Evolutionary conservation across 2,888 invertebrate genomes (phyloP).

Genomic region (Parthenolecanium corni): DNA sequence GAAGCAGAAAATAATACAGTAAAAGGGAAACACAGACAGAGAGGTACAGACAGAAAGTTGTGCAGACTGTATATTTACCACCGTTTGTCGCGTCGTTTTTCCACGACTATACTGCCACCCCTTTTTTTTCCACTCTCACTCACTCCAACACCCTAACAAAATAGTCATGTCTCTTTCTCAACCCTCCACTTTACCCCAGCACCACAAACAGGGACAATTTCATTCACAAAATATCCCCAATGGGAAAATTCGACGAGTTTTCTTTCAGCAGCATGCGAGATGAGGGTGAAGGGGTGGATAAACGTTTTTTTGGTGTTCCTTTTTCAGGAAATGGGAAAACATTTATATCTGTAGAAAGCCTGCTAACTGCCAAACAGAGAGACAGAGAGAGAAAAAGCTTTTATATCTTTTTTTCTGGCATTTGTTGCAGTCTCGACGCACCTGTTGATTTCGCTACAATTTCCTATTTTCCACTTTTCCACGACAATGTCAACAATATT

Average conservation of each 20-base stretch:
- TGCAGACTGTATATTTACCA: too few relatives aligned
- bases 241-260: constrained; percentile 14
- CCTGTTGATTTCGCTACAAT: constrained; percentile 13
- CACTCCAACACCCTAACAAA: background rate
- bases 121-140: background rate
- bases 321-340: constrained; percentile 26
- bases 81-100: too few relatives aligned
- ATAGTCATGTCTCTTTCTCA: too few relatives aligned
- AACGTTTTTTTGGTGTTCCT: background rate
- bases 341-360: constrained; percentile 23
- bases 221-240: constrained; percentile 27
- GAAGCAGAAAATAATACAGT: background rate
- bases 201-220: constrained; percentile 26
- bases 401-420: constrained; percentile 5
- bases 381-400: background rate
- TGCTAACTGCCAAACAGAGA: constrained; percentile 4
- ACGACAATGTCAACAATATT: too few relatives aligned
- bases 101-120: too few relatives aligned
- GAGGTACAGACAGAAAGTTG: background rate
- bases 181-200: constrained; percentile 5
- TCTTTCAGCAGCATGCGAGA: background rate
- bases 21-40: background rate
- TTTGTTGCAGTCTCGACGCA: constrained; percentile 2
- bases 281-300: background rate
- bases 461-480: background rate